These are phyloP conservation scores for Ammospiza maritima DNA, from an alignment of 2,797 vertebrate species.

Conservation along the genomic window DNA sequence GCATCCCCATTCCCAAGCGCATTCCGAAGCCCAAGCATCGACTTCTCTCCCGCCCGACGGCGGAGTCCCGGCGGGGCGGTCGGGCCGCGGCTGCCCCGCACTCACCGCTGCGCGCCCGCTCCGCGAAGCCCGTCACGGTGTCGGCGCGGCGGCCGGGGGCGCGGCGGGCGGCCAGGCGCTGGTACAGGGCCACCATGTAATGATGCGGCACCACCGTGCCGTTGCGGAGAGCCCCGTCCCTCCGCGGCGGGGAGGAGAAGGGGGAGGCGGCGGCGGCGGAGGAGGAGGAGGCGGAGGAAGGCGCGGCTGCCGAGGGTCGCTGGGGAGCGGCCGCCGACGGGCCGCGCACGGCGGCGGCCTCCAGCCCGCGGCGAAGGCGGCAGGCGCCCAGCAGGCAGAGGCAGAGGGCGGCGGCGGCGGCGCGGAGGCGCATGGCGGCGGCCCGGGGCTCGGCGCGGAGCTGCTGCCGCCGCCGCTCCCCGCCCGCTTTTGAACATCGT, in stretches of 20 bases:
- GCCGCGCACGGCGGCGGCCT: constrained; percentile 72
- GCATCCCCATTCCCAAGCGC: not conserved
- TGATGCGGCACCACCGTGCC: constrained; percentile 73
- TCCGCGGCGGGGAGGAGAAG: constrained; percentile 26
- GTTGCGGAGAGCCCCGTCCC: constrained; percentile 63
- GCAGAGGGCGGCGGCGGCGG: constrained; percentile 78
- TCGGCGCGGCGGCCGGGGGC: constrained; percentile 71
- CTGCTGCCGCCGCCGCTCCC: constrained; percentile 82
- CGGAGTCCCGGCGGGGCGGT: not conserved
- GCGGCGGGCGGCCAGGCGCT: constrained; percentile 66
- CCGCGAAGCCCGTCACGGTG: constrained; percentile 86
- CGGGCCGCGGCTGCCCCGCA: not conserved
- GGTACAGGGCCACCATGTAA: constrained; percentile 83
- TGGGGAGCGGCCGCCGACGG: not conserved
- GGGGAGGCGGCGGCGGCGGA: constrained; percentile 14
- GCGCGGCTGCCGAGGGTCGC: constrained; percentile 32
- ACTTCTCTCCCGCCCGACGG: not conserved
- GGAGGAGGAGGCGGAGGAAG: constrained; percentile 46
- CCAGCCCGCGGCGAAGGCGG: constrained; percentile 79
- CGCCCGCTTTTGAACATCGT: constrained; percentile 81
- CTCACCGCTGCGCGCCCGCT: constrained; percentile 82
- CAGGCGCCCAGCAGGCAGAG: constrained; percentile 83
- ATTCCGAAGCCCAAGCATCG: not conserved
- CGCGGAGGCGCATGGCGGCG: constrained; percentile 80
- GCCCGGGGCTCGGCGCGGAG: constrained; percentile 42